Conservation (phyloP, 2,797 vertebrate species). For the Brotogeris chrysoptera region DNA sequence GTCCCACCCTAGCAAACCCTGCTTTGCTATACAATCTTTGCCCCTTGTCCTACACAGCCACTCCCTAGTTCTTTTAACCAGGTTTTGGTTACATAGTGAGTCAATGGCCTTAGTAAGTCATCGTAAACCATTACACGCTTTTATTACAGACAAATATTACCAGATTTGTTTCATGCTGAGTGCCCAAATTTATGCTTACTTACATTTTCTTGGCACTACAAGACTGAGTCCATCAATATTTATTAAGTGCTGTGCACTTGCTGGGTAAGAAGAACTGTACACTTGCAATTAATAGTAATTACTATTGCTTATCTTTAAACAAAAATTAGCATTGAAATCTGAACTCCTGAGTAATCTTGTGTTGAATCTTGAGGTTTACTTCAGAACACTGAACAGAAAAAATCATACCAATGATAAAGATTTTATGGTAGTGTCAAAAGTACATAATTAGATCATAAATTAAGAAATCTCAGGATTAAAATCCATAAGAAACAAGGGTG, state of each 20-base stretch:
- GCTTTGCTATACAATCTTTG: neutral
- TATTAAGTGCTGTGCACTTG: neutral
- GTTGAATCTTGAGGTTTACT: neutral
- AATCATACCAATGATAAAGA: neutral
- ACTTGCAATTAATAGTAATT: neutral
- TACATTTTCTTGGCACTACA: neutral
- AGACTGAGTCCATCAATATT: neutral
- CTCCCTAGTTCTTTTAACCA: neutral
- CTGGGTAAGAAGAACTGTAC: neutral
- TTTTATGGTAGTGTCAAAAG: neutral
- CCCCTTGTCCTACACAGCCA: neutral
- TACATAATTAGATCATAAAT: neutral
- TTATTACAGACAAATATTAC: neutral
- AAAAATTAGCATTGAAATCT: neutral
- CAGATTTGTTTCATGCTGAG: neutral
- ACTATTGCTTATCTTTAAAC: neutral
- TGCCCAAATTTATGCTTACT: neutral
- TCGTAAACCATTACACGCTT: neutral
- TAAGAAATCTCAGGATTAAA: neutral
- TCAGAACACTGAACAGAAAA: neutral
- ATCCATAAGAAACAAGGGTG: neutral
- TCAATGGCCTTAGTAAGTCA: neutral
- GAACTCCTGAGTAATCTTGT: neutral
- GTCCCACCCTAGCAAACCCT: neutral
- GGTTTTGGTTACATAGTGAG: constrained; percentile 36